Evolutionary conservation across 2,888 invertebrate genomes (phyloP).

Genomic region (Drosophila cognata): DNA sequence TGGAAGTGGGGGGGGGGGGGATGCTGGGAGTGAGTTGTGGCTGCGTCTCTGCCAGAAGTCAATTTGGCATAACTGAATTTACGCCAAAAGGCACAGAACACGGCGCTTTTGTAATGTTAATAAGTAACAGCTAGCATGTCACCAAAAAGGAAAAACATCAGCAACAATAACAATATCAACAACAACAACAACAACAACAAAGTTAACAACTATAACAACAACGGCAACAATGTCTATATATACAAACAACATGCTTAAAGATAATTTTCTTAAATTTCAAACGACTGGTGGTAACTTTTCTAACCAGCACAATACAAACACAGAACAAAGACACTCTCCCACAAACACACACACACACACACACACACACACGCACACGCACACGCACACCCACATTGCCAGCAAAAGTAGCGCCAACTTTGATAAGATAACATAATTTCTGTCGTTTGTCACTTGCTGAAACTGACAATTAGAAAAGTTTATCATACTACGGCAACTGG

Average conservation of each 20-base stretch:
- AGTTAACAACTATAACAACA: conserved; percentile 24
- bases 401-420: conserved; percentile 71
- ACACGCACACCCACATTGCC: conserved; percentile 33
- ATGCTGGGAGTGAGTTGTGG: neutral
- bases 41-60: conserved; percentile 54
- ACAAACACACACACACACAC: neutral
- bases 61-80: conserved; percentile 75
- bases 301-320: conserved; percentile 45
- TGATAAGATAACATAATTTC: conserved; percentile 82
- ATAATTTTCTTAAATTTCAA: conserved; percentile 72
- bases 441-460: conserved; percentile 81
- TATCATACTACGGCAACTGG: conserved; percentile 69
- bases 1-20: neutral
- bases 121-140: conserved; percentile 53
- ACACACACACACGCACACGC: neutral
- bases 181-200: neutral
- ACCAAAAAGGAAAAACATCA: conserved; percentile 34
- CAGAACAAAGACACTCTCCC: neutral
- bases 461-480: conserved; percentile 82
- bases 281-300: conserved; percentile 42
- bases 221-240: conserved; percentile 27
- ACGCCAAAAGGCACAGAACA: conserved; percentile 63
- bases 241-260: conserved; percentile 60
- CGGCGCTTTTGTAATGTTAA: conserved; percentile 77
- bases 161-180: conserved; percentile 18